Base-by-base conservation (phyloP, 2,113 vertebrate species). In the Isichthys henryi region DNA sequence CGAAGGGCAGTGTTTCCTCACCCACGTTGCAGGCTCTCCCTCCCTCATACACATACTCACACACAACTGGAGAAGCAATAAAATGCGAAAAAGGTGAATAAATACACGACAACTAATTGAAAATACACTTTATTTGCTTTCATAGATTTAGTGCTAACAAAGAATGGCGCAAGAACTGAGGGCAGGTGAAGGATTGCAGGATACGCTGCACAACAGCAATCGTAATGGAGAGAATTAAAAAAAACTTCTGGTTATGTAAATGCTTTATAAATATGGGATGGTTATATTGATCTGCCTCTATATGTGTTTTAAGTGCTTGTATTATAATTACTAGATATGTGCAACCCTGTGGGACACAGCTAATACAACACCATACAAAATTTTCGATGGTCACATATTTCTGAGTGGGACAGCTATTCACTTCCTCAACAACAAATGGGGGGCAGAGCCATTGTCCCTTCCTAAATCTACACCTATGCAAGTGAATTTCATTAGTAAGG, bases 91-190 rank as follows among this genome's bases (percentile, higher is more conserved):
- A 50, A 86, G 48, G 11, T 21, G 48, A 86, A 53, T 39, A 27
- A 35, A 87, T n/a, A 87, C 50, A 21, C 52, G 43, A 80, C 4
- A 43, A 43, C 85, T 88, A 90, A 88, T 89, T 90, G 83, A 93
- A 96, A 96, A 96, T 95, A 94, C 93, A 93, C 91, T 96, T 96
- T 95, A 96, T 94, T 96, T 90, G 91, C 93, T 91, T 86, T 52
- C 90, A 89, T 91, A 56, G 48, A 5, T 91, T 83, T 90, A 87
- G 89, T 86, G 86, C 27, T 91, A 92, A 91, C 89, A 92, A 93
- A 94, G 84, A 92, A 88, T 83, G 88, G 91, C 89, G 48, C 48
- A 39, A 43, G 52, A 88, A 90, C 85, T 87, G 88, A 92, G 91
- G 92, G 92, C 91, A 92, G 87, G 90, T 92, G 90, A 87, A 83